Evolutionary conservation across 30 jellyfish, hydroid and myxozoan genomes (phyloP), one percentile per base, ranked within the genome.

Genomic region (Pelagia noctiluca): DNA sequence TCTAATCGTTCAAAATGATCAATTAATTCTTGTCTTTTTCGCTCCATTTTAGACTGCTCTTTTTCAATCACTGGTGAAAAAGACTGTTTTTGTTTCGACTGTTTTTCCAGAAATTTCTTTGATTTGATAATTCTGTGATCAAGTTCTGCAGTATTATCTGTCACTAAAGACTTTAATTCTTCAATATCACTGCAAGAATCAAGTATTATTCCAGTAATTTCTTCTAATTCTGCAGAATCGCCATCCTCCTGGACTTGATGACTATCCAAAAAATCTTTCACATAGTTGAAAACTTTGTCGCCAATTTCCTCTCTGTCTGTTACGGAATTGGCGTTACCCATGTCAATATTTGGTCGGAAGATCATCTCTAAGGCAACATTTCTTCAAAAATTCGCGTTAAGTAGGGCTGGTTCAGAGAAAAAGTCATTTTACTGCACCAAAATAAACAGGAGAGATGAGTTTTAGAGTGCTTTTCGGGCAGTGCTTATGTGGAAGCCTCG

Each of bases 111-210:
- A 25, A 34, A 72, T 33, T 36, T 2, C 2, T 66, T 80, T 35
- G 83, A 68, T 54, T 80, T 80, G n/a, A 63, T 48, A 19, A 80
- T n/a, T 54, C 90, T 80, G 25, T 84, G 50, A 30, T 80, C 90
- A 16, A 80, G 68, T 35, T 80, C 84, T 16, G 50, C 34, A 32
- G 64, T 57, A 38, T 80, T 77, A 7, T 54, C 54, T 65, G 24
- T 24, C 5, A 80, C 49, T 36, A 80, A 33, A 1, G 22, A 3
- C 33, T 22, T 19, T 8, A 80, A 38, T 46, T 80, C 84, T 22
- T 80, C 61, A 16, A 50, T 60, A 16, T 38, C 26, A 26, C 63
- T 62, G 16, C 67, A 46, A 1, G 88, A 77, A 33, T 61, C 50
- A 7, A 80, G 31, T 26, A 80, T 61, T 68, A 80, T 80, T 24